Conservation (phyloP, 1,140 invertebrate genomes). For the Megalopta genalis region DNA sequence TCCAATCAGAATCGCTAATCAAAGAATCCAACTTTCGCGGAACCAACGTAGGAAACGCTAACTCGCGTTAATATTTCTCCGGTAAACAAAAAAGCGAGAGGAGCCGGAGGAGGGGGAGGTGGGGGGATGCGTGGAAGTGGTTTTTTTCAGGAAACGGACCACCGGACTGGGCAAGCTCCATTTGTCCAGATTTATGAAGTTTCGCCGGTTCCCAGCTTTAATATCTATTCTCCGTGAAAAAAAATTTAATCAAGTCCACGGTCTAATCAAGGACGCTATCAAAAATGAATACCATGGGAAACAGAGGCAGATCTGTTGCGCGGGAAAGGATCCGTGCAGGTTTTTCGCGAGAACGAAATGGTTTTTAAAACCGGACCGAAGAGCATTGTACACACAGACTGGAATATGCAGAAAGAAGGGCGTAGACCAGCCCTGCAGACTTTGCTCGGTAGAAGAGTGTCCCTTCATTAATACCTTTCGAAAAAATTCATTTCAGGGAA, state of each 20-base stretch:
- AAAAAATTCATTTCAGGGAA: too few relatives aligned
- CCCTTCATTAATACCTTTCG: too few relatives aligned
- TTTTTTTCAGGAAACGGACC: too few relatives aligned
- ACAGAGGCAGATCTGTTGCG: slow-evolving; percentile 2
- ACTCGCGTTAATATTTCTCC: slow-evolving; percentile 34
- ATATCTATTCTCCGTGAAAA: slow-evolving; percentile 17
- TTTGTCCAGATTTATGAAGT: slow-evolving; percentile 35
- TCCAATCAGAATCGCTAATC: slow-evolving; percentile 53
- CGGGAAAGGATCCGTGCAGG: not conserved
- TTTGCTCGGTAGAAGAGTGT: too few relatives aligned
- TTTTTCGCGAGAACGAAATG: not conserved
- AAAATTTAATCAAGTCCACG: slow-evolving; percentile 37
- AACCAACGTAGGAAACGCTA: slow-evolving; percentile 9
- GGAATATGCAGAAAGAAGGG: too few relatives aligned
- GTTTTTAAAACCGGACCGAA: not conserved
- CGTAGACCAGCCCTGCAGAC: too few relatives aligned
- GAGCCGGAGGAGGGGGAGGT: too few relatives aligned
- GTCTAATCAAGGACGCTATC: slow-evolving; percentile 24
- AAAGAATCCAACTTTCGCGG: slow-evolving; percentile 29
- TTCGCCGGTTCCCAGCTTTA: not conserved
- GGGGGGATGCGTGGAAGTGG: not conserved
- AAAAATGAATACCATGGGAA: slow-evolving; percentile 18
- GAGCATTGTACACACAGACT: too few relatives aligned
- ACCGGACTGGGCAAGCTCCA: not conserved
- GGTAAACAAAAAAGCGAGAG: slow-evolving; percentile 22